A percentile compares a stretch with the other conserved stretches of the same genome.
These are phyloP conservation scores for Macrocentrus cingulum DNA, from an alignment of 1,140 invertebrate species.

Conservation along the genomic window DNA sequence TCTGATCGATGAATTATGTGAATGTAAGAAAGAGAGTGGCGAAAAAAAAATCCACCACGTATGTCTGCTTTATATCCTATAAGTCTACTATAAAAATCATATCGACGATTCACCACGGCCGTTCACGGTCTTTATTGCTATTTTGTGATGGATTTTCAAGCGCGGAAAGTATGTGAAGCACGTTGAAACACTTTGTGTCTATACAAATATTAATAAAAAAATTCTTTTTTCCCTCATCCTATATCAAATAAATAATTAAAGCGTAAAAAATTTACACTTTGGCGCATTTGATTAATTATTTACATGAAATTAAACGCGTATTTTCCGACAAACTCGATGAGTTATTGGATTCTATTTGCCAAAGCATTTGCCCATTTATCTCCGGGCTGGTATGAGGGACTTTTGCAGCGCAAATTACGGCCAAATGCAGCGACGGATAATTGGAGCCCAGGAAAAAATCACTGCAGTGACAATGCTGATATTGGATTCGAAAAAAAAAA, in stretches of 20 bases:
- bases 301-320: too few relatives aligned
- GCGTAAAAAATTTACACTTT: too few relatives aligned
- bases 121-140: conserved; percentile 15
- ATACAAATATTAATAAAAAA: too few relatives aligned
- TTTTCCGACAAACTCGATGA: too few relatives aligned
- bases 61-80: not conserved
- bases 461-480: not conserved
- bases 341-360: not conserved
- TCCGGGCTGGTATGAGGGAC: conserved; percentile 1
- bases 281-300: too few relatives aligned
- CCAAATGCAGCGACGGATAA: conserved; percentile 12
- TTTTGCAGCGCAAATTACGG: conserved; percentile 6
- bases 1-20: too few relatives aligned
- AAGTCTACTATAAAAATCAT: not conserved
- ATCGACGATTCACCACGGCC: not conserved
- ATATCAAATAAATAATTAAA: too few relatives aligned
- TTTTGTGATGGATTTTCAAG: conserved; percentile 7
- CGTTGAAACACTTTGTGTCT: not conserved
- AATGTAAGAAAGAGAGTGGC: too few relatives aligned
- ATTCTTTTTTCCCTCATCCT: too few relatives aligned
- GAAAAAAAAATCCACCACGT: too few relatives aligned
- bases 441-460: conserved; percentile 2
- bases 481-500: conserved; percentile 6
- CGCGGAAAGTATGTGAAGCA: not conserved
- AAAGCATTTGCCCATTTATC: not conserved